phyloP scores from a whole-genome alignment of 35 echinoderm and acorn worm genomes.

The Chiridota heheva region DNA sequence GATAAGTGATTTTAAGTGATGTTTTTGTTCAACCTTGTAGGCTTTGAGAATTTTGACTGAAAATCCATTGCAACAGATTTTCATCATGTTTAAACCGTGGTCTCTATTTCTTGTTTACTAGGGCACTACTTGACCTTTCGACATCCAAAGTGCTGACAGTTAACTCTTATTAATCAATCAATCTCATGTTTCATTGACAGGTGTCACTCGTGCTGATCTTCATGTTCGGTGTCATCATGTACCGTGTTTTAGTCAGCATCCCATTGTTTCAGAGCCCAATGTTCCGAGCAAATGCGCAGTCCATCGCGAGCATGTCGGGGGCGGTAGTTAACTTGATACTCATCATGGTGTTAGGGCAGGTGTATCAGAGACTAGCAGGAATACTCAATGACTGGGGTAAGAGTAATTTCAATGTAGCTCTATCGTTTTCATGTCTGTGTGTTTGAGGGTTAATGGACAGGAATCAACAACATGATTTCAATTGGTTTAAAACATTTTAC shows the following conservation, averaged over 20 bases:
- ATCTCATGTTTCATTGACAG: slow-evolving; percentile 52
- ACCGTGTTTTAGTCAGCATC: slow-evolving; percentile 89
- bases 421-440: too few species aligned
- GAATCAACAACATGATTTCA: too few species aligned
- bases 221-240: slow-evolving; percentile 95
- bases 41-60: too few species aligned
- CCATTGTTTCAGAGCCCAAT: slow-evolving; percentile 79
- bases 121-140: background rate
- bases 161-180: background rate
- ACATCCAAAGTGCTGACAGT: background rate
- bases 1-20: too few species aligned
- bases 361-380: slow-evolving; percentile 85
- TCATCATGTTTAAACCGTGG: too few species aligned
- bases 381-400: slow-evolving; percentile 99
- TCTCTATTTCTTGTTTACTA: background rate
- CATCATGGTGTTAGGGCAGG: slow-evolving; percentile 93
- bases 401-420: slow-evolving; percentile 1
- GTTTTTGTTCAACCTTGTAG: too few species aligned
- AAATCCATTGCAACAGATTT: too few species aligned
- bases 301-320: slow-evolving; percentile 89
- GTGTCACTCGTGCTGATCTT: slow-evolving; percentile 92
- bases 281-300: slow-evolving; percentile 69
- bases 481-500: too few species aligned
- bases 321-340: slow-evolving; percentile 95
- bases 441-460: too few species aligned